These are phyloP conservation scores for Nephrotoma flavescens DNA, from an alignment of 2,888 invertebrate genomes.

Conservation along the genomic window DNA sequence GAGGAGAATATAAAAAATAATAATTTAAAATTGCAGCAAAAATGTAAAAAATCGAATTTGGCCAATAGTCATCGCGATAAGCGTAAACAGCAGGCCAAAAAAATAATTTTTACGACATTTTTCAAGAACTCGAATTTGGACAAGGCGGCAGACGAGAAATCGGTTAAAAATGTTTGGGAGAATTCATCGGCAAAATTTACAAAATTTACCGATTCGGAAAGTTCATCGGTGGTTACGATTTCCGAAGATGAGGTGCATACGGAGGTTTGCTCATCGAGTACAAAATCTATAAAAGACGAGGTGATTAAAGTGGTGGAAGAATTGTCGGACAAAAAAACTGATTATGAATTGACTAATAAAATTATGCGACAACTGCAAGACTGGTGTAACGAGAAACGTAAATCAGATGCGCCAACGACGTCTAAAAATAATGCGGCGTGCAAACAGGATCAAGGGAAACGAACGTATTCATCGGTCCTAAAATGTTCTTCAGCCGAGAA, in stretches of 20 bases:
- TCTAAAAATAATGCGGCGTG: background rate
- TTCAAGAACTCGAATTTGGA: background rate
- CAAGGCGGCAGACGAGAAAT: background rate
- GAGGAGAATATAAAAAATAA: background rate
- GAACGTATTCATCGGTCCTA: background rate
- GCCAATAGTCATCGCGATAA: background rate
- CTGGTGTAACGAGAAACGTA: background rate
- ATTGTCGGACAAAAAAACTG: background rate
- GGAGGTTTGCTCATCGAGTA: background rate
- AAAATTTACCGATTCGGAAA: background rate
- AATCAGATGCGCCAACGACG: background rate
- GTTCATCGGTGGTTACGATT: background rate
- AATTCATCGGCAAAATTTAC: background rate
- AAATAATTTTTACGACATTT: background rate
- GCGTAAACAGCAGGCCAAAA: background rate
- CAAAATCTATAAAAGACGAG: background rate
- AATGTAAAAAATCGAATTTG: background rate
- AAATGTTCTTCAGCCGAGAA: background rate
- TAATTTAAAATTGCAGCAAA: background rate
- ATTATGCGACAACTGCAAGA: background rate
- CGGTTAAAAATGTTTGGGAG: background rate
- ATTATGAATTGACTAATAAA: background rate
- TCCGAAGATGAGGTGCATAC: background rate
- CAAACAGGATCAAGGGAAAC: background rate
- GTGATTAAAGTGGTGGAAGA: background rate